These are phyloP conservation scores for Parauchenoglanis punctatus DNA, from an alignment of 2,797 vertebrate genomes.

Conservation along the genomic window DNA sequence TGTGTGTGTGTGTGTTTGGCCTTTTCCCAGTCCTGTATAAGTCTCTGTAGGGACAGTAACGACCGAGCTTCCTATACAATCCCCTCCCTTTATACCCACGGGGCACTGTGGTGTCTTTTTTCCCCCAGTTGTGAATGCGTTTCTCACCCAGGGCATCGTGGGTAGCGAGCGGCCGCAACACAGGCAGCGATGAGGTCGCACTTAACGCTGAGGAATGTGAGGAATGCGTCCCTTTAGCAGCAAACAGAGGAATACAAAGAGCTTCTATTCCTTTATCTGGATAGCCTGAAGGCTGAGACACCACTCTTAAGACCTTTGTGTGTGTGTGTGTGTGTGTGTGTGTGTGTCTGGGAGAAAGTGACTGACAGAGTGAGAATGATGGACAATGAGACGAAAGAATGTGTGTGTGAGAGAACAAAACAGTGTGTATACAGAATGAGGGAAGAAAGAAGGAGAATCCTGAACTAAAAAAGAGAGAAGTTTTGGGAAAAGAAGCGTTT, in stretches of 20 bases:
- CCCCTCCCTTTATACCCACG: conserved; percentile 19
- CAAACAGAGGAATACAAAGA: conserved; percentile 70
- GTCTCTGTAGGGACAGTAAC: conserved; percentile 17
- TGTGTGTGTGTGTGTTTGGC: conserved; percentile 15
- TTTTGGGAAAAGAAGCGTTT: background rate
- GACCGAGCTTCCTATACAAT: background rate
- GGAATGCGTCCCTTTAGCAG: conserved; percentile 71
- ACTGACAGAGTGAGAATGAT: conserved; percentile 16
- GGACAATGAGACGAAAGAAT: background rate
- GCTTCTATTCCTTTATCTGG: conserved; percentile 62
- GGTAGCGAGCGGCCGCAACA: conserved; percentile 69
- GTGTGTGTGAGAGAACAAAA: conserved; percentile 11
- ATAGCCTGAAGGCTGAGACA: conserved; percentile 44
- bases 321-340: conserved; percentile 21
- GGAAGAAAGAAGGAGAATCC: background rate
- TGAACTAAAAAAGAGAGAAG: background rate
- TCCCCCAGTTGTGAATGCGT: conserved; percentile 55
- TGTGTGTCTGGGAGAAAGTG: conserved; percentile 4
- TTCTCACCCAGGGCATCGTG: conserved; percentile 73
- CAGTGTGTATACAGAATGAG: background rate
- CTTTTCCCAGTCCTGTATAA: conserved; percentile 3
- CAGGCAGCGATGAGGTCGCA: conserved; percentile 64
- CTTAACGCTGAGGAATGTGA: conserved; percentile 71
- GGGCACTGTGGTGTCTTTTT: conserved; percentile 13
- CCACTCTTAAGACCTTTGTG: conserved; percentile 39